Percentiles rank a stretch among this genome's conserved stretches.
These are phyloP conservation scores for Drosophila asahinai DNA, from an alignment of 1,140 invertebrate species.

Conservation along the genomic window DNA sequence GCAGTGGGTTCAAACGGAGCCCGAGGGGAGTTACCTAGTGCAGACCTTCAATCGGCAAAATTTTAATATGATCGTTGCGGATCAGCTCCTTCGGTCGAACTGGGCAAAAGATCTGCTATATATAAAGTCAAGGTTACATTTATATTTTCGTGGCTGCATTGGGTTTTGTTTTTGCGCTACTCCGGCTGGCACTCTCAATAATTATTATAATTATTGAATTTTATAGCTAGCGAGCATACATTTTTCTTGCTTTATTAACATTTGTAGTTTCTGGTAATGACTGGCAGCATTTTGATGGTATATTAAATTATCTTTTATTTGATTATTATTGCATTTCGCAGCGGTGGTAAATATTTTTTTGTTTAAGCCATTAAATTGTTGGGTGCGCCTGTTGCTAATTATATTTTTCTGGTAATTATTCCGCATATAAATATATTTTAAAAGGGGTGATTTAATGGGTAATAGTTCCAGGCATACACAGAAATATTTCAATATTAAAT, in stretches of 20 bases:
- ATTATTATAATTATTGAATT: constrained; percentile 63
- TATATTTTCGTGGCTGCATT: constrained; percentile 25
- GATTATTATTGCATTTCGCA: constrained; percentile 10
- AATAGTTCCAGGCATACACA: not conserved
- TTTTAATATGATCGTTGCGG: constrained; percentile 35
- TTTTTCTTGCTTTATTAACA: constrained; percentile 36
- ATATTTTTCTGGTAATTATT: constrained; percentile 13
- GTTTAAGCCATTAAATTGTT: not conserved
- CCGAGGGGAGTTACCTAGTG: constrained; percentile 6
- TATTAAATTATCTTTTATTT: constrained; percentile 25
- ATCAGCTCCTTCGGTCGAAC: constrained; percentile 42
- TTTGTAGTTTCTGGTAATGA: constrained; percentile 29
- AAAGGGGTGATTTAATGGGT: not conserved
- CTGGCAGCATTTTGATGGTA: constrained; percentile 22
- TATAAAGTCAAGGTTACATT: constrained; percentile 58
- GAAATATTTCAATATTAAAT: not conserved
- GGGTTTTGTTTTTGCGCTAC: constrained; percentile 5
- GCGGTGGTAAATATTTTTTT: constrained; percentile 5
- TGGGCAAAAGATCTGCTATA: constrained; percentile 36
- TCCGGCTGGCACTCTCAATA: constrained; percentile 33
- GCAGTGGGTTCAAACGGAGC: not conserved
- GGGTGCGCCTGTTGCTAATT: constrained; percentile 3
- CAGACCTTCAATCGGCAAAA: constrained; percentile 67
- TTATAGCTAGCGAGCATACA: constrained; percentile 34
- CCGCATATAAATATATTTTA: not conserved